Percentiles rank a stretch among this genome's conserved stretches.
phyloP scores from a whole-genome alignment of 1,140 invertebrate genomes.

The Diabrotica virgifera region DNA sequence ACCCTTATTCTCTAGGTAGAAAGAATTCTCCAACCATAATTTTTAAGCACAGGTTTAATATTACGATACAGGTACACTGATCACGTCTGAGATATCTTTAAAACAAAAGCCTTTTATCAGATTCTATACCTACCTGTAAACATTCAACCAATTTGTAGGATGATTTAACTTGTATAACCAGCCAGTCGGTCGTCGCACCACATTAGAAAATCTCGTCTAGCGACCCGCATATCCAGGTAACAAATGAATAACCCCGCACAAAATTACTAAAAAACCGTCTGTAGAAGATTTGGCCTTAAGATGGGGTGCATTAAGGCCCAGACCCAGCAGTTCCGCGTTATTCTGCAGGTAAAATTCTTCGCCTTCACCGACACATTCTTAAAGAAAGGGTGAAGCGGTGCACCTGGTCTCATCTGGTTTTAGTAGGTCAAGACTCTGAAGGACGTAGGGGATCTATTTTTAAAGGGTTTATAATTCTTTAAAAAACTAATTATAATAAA shows the following conservation, averaged over 20 bases:
- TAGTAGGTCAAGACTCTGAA: constrained; percentile 5
- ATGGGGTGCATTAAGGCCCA: background rate
- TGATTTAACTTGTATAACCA: constrained; percentile 1
- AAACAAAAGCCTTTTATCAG: background rate
- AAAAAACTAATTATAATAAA: too few relatives aligned
- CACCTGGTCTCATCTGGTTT: constrained; percentile 11
- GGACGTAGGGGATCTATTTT: background rate
- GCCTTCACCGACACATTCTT: constrained; percentile 2
- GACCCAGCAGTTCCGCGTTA: background rate
- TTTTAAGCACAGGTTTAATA: too few relatives aligned
- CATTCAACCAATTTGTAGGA: constrained; percentile 2
- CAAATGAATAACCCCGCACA: background rate
- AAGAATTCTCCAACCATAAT: too few relatives aligned
- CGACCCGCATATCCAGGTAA: background rate
- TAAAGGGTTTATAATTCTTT: too few relatives aligned
- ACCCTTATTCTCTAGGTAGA: too few relatives aligned
- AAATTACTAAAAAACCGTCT: background rate
- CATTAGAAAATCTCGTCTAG: background rate
- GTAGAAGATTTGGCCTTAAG: background rate
- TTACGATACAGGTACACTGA: too few relatives aligned
- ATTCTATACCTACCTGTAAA: background rate
- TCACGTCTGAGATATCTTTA: background rate
- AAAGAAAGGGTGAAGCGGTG: constrained; percentile 7
- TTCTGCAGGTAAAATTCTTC: constrained; percentile 1
- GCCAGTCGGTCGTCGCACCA: background rate